Evolutionary conservation across 2,888 invertebrate genomes (phyloP), one percentile per base, ranked within the genome.

Genomic region (Nephrotoma flavescens): DNA sequence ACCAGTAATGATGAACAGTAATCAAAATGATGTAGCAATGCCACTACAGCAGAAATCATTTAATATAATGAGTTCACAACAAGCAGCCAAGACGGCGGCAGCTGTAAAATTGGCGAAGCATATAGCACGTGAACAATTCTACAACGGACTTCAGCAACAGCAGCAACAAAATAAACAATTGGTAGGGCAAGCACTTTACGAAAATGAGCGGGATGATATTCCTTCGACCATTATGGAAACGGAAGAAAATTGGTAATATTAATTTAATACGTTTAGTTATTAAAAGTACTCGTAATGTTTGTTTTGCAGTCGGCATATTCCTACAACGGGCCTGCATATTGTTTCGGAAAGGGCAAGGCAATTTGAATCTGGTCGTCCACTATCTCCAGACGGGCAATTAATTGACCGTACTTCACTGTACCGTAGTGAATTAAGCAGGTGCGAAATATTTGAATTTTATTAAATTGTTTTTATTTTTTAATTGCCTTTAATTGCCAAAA

Each of bases 301-400:
- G n/a, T 45, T 15, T 86, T 87, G 19, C 42, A 87, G 87, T 42
- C 52, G 87, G 42, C 83, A 45, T 12, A 88, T 87, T 86, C 88
- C 86, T 87, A 88, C 87, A 87, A 88, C 83, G 85, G 93, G 93
- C 88, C 92, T 95, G 84, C 95, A 95, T 90, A 93, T 96, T 87
- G 96, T 96, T 52, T 95, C 95, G 15, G 94, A 94, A 86, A 92
- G 96, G 44, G 95, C 96, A 11, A 93, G 94, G 88, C 96, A 96
- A 90, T 95, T 96, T 89, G 96, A 96, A 89, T 93, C 93, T 12
- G 94, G 94, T 2, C 93, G 93, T 89, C 93, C 95, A 41, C 91
- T 93, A 52, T 93, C 93, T 85, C 93, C 93, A 87, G 92, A 91
- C 87, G 92, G 92, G n/a, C 90, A 92, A 5, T 89, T 93, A 71